phyloP scores from a whole-genome alignment of 2,888 invertebrate species.

The Dyspetes luteomarginatus region DNA sequence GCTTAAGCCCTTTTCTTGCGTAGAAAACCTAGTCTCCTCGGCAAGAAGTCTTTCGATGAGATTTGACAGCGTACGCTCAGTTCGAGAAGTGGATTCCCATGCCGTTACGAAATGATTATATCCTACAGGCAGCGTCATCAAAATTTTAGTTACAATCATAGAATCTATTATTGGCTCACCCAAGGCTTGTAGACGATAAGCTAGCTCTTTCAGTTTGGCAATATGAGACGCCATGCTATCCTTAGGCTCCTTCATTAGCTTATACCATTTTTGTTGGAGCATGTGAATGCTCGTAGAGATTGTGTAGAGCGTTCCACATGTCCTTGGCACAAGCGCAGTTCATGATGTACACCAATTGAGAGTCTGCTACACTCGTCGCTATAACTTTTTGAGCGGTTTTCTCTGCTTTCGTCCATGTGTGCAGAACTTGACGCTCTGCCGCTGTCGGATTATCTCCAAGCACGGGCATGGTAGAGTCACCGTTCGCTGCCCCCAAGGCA shows the following conservation, averaged over 20 bases:
- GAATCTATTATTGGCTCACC: constrained; percentile 54
- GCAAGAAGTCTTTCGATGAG: constrained; percentile 34
- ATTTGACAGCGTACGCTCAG: constrained; percentile 33
- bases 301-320: constrained; percentile 53
- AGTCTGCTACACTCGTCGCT: constrained; percentile 41
- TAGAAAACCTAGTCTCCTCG: constrained; percentile 46
- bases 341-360: constrained; percentile 47
- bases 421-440: constrained; percentile 12
- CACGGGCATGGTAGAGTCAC: neutral
- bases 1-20: neutral
- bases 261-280: constrained; percentile 67
- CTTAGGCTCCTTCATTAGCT: constrained; percentile 42
- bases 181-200: constrained; percentile 50
- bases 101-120: constrained; percentile 55
- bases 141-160: constrained; percentile 52
- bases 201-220: constrained; percentile 66
- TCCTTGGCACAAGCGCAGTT: constrained; percentile 31
- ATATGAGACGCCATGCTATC: constrained; percentile 68
- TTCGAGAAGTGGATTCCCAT: constrained; percentile 46
- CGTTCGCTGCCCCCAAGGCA: constrained; percentile 35
- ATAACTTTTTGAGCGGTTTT: constrained; percentile 46
- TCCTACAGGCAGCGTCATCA: constrained; percentile 52
- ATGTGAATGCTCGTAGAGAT: constrained; percentile 57
- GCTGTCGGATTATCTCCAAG: constrained; percentile 15
- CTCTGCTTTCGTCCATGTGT: constrained; percentile 42